These are phyloP conservation scores for Drosophila meridionalis DNA, from an alignment of 2,888 invertebrate species.

Conservation along the genomic window DNA sequence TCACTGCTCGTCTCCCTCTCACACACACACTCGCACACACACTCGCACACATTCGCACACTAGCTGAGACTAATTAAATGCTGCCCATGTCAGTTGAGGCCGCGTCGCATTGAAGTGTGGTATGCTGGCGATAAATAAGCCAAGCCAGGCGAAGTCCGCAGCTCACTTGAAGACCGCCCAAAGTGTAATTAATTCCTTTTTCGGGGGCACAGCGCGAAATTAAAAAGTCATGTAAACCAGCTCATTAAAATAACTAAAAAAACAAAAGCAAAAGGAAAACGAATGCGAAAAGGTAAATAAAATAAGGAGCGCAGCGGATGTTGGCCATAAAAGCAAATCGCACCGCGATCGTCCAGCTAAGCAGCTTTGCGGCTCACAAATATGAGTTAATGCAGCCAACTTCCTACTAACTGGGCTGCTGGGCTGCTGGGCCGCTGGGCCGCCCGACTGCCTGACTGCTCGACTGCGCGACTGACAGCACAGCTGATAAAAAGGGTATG, in stretches of 20 bases:
- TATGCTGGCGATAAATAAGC: conserved; percentile 72
- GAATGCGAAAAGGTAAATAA: neutral
- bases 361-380: conserved; percentile 26
- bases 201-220: conserved; percentile 83
- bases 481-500: conserved; percentile 19
- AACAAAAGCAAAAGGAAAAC: neutral
- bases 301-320: conserved; percentile 49
- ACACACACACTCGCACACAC: neutral
- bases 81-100: conserved; percentile 74
- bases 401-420: conserved; percentile 11
- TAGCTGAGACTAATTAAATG: conserved; percentile 67
- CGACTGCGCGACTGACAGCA: conserved; percentile 8
- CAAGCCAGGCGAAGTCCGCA: conserved; percentile 31
- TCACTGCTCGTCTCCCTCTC: conserved; percentile 5
- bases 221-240: conserved; percentile 85
- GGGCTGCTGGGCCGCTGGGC: neutral
- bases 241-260: conserved; percentile 84
- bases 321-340: conserved; percentile 59
- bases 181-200: conserved; percentile 85
- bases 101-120: conserved; percentile 72
- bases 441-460: neutral
- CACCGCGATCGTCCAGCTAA: conserved; percentile 19
- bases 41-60: neutral
- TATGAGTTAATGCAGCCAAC: conserved; percentile 34
- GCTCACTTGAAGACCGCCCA: conserved; percentile 81